A percentile compares a stretch with the other conserved stretches of the same genome.
These are phyloP conservation scores for Gephyroberyx darwinii DNA, from an alignment of 2,797 vertebrate species.

Conservation along the genomic window DNA sequence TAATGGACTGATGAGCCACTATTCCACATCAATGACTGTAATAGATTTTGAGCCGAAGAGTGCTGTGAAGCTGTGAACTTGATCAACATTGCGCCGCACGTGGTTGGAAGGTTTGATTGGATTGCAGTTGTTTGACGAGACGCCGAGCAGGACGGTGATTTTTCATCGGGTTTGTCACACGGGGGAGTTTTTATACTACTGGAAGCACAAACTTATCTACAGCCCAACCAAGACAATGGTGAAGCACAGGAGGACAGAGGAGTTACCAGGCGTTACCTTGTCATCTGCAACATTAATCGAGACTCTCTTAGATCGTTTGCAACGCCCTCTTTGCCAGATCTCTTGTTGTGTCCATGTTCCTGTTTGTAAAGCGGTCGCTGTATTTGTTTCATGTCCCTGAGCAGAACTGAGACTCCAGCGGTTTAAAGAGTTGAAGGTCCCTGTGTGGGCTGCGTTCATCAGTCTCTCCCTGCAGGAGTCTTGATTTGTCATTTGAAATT, in stretches of 20 bases:
- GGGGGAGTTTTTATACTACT: constrained; percentile 54
- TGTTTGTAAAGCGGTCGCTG: constrained; percentile 37
- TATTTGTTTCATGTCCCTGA: constrained; percentile 34
- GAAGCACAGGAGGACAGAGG: constrained; percentile 31
- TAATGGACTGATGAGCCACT: constrained; percentile 42
- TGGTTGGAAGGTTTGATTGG: constrained; percentile 37
- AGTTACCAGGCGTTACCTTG: constrained; percentile 12
- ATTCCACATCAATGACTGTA: constrained; percentile 46
- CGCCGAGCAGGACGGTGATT: not conserved
- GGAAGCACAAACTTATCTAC: constrained; percentile 46
- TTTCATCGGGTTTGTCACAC: not conserved
- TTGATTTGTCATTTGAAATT: constrained; percentile 14
- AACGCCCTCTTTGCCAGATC: constrained; percentile 37
- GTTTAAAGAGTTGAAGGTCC: constrained; percentile 4
- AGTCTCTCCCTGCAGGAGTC: constrained; percentile 8
- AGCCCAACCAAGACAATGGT: constrained; percentile 17
- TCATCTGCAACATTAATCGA: constrained; percentile 27
- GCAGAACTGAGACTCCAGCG: constrained; percentile 33
- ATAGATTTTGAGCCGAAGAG: constrained; percentile 33
- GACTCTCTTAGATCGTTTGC: constrained; percentile 41
- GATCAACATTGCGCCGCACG: constrained; percentile 23
- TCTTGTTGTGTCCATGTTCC: constrained; percentile 48
- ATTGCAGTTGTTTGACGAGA: constrained; percentile 30
- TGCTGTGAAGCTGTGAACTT: constrained; percentile 60
- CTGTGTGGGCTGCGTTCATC: constrained; percentile 3